Evolutionary conservation across 2,797 vertebrate species (phyloP), one percentile per base, ranked within the genome.

Genomic region (Peromyscus nudipes): DNA sequence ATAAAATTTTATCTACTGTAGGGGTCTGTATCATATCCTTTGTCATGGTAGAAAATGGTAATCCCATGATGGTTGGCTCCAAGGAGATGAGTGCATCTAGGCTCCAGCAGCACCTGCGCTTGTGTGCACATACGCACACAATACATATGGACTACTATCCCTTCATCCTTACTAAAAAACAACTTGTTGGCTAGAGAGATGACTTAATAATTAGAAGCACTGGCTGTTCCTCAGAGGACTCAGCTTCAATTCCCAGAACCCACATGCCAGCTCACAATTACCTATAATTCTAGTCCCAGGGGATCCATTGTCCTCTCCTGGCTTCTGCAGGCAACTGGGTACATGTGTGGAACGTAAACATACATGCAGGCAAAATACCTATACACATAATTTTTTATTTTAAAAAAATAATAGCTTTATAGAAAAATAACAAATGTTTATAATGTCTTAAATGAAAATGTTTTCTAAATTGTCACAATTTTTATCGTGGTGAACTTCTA

Each of bases 341-440:
- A 69, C n/a, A 21, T 46, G 14, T 86, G 43, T 86, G 46, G 34
- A 86, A 27, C 64, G 52, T 31, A 85, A 65, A n/a, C 46, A 86
- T 69, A 49, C 21, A 69, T 52, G 31, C 31, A 86, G 21, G 12
- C 21, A 69, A 34, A 86, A 52, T 65, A 67, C 31, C 31, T 31
- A 67, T 34, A 34, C 3, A 67, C 19, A 19, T 34, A 19, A 27
- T 82, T 81, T 64, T 83, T 84, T 46, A 65, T 84, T 84, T 49
- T 49, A 67, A 49, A 67, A 49, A 49, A 86, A 93, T 91, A 94
- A 93, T 83, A 89, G 6, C 73, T 95, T 91, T 91, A 82, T 93
- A 11, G 34, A 80, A 83, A 6, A 90, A 87, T 87, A 93, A 90
- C 62, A 55, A 92, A 62, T 95, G n/a, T 57, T 77, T 91, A 3